Conservation (phyloP, 2,113 vertebrate genomes). For the Oryctolagus cuniculus region mOryCun1.1 NC_091445.1:15708501-15709000, state of each 20-base stretch:
- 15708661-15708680: not conserved
- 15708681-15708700: not conserved
- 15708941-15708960: not conserved
- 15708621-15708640: slow-evolving; percentile 20
- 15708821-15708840: not conserved
- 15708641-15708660: slow-evolving; percentile 24
- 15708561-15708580: slow-evolving; percentile 67
- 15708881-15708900: not conserved
- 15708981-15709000: not conserved
- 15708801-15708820: not conserved
- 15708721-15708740: slow-evolving; percentile 38
- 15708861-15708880: slow-evolving; percentile 57
- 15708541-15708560: slow-evolving; percentile 50
- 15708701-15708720: not conserved
- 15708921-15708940: not conserved
- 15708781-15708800: slow-evolving; percentile 28
- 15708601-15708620: slow-evolving; percentile 41
- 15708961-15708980: slow-evolving; percentile 16
- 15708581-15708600: slow-evolving; percentile 66
- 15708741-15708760: slow-evolving; percentile 28
- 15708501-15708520: slow-evolving; percentile 52
- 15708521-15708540: slow-evolving; percentile 16
- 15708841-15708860: not conserved
- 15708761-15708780: not conserved
- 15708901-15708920: slow-evolving; percentile 18